Evolutionary conservation across 2,888 invertebrate species (phyloP).

Genomic region (Polydrusus cervinus): DNA sequence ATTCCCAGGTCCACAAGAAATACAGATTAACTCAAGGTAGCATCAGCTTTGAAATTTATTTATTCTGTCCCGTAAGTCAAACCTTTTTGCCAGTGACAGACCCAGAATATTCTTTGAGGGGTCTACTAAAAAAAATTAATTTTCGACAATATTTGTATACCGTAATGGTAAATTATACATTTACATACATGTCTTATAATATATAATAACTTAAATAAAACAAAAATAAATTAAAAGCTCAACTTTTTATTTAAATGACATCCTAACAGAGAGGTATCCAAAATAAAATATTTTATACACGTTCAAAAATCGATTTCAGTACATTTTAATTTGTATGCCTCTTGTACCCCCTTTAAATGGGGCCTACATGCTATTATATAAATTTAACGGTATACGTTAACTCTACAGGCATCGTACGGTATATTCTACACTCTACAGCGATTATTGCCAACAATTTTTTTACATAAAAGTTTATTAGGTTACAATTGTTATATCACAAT

Average conservation of each 20-base stretch:
- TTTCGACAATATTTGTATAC: no score
- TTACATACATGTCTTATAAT: no score
- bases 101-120: no score
- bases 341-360: conserved; percentile 23
- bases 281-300: conserved; percentile 51
- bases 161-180: no score
- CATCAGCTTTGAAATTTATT: no score
- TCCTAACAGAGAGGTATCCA: conserved; percentile 55
- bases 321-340: conserved; percentile 58
- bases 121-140: no score
- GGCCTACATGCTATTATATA: conserved; percentile 27
- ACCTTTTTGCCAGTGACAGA: no score
- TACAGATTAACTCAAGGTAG: no score
- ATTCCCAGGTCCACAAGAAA: no score
- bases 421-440: conserved; percentile 63
- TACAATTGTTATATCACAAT: neutral
- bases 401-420: conserved; percentile 61
- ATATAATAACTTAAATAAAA: conserved; percentile 28
- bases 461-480: conserved; percentile 22
- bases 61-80: no score
- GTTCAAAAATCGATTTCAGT: conserved; percentile 28
- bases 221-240: neutral
- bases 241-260: conserved; percentile 50
- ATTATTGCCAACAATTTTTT: conserved; percentile 59
- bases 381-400: conserved; percentile 56